Evolutionary conservation across 2,113 vertebrate species (phyloP), one percentile per base, ranked within the genome.

Genomic region (Calonectris borealis): DNA sequence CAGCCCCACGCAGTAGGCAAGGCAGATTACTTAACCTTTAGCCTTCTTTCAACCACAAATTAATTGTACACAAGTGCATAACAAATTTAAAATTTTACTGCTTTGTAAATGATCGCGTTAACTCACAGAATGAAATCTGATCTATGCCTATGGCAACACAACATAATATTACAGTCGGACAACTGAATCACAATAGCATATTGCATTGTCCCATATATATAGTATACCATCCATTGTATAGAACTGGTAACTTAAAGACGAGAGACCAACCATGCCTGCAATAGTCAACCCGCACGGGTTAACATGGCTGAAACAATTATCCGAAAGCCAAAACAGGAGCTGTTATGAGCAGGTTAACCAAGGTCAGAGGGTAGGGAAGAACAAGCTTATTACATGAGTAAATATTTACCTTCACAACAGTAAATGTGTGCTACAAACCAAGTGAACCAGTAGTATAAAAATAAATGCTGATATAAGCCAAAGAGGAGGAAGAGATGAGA

Each of bases 331-430:
- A 62, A 58, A 44, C 8, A 1, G 1, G 61, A 55, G 65, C 76
- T 66, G 57, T 20, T 66, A 29, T 0, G 5, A 48, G 62, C 25
- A 64, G 69, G 48, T 36, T 77, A 90, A 76, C 49, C 70, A 90
- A 97, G 83, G 95, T 86, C 90, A 82, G 75, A 91, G 77, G 52
- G 76, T 8, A 84, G 46, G 52, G 36, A 95, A 94, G 83, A 93
- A 90, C 70, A 78, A 46, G 57, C 57, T 90, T 85, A 89, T 80
- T 79, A 51, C 57, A 40, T 3, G 32, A 92, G 94, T 96, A 96
- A 97, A 94, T 91, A 90, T 97, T 97, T 97, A 97, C 95, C 93
- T 76, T 92, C 88, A 20, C 11, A 0, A 91, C 92, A 94, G 65
- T 69, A 87, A 95, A 94, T 1, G 36, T 58, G 75, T 75, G 89